Conservation (phyloP, 2,888 invertebrate species). For the Tipula unca region DNA sequence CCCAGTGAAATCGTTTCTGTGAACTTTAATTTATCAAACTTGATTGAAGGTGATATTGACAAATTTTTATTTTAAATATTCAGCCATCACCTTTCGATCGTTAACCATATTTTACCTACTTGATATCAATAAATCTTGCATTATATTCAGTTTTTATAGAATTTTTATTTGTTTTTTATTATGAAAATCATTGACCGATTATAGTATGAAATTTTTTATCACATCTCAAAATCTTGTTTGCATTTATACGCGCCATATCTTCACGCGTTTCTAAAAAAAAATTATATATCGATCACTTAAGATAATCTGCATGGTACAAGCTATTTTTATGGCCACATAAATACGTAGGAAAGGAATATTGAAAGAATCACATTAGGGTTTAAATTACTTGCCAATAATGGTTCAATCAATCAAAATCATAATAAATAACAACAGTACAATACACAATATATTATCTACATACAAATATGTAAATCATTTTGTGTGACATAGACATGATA, state of each 20-base stretch:
- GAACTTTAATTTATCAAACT: too few species aligned
- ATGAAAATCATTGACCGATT: background rate
- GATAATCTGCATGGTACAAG: too few species aligned
- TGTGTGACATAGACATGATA: slow-evolving; percentile 8
- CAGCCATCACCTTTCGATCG: background rate
- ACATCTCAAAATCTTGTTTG: background rate
- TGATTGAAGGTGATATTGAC: background rate
- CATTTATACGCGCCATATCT: too few species aligned
- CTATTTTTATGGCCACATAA: too few species aligned
- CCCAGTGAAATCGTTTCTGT: background rate
- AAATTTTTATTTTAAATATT: background rate
- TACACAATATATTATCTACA: background rate
- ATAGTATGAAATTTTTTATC: background rate
- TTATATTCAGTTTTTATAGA: background rate
- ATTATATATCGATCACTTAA: too few species aligned
- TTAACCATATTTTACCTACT: background rate
- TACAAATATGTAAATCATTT: background rate
- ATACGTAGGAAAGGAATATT: too few species aligned
- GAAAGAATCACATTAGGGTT: background rate
- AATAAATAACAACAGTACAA: background rate
- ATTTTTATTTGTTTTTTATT: background rate
- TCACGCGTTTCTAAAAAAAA: too few species aligned
- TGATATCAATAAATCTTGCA: background rate
- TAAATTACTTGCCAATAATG: background rate
- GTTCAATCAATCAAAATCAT: background rate